Evolutionary conservation across 2,888 invertebrate genomes (phyloP).

Genomic region (Xanthorhoe designata): DNA sequence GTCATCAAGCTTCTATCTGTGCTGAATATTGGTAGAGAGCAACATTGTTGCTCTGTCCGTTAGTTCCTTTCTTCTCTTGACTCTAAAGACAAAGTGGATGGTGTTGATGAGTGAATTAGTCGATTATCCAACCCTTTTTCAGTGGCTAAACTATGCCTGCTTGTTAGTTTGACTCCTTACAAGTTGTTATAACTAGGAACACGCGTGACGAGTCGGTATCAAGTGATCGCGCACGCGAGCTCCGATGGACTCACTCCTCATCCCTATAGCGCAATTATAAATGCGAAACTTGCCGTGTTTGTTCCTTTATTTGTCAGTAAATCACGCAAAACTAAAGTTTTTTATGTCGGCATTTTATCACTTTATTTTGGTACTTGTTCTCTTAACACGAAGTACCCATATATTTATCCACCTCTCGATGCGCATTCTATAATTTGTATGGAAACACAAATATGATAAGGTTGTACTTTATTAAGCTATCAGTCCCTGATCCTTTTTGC

Average conservation of each 20-base stretch:
- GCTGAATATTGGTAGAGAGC: background rate
- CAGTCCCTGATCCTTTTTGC: background rate
- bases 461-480: slow-evolving; percentile 4
- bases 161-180: slow-evolving; percentile 76
- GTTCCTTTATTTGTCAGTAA: slow-evolving; percentile 59
- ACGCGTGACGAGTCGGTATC: slow-evolving; percentile 80
- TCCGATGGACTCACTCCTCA: slow-evolving; percentile 65
- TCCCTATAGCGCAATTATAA: slow-evolving; percentile 66
- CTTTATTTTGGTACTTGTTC: slow-evolving; percentile 33
- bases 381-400: slow-evolving; percentile 19
- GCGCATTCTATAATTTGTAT: background rate
- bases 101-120: background rate
- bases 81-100: background rate
- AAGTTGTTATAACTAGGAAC: slow-evolving; percentile 77
- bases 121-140: background rate
- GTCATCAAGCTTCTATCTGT: too few species aligned
- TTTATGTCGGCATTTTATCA: slow-evolving; percentile 38
- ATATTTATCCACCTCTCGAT: background rate
- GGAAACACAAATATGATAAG: background rate
- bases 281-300: slow-evolving; percentile 54
- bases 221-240: slow-evolving; percentile 80
- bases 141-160: slow-evolving; percentile 40
- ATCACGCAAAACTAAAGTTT: slow-evolving; percentile 58
- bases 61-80: background rate
- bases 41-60: background rate